phyloP scores from a whole-genome alignment of 1,140 invertebrate species.

The Trissolcus basalis region DNA sequence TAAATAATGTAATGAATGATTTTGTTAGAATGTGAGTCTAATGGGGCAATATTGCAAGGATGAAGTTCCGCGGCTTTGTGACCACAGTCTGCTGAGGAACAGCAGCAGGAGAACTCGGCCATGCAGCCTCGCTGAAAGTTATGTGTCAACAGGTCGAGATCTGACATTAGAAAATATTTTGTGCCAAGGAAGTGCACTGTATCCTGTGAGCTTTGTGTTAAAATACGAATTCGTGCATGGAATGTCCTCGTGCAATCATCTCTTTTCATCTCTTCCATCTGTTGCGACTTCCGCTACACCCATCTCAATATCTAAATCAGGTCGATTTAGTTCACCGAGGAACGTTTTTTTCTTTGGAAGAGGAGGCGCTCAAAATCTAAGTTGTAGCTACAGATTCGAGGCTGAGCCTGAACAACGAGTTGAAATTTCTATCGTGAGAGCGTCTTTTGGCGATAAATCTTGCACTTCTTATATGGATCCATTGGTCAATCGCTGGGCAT shows the following conservation, averaged over 20 bases:
- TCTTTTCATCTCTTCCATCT: constrained; percentile 73
- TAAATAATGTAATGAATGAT: background rate
- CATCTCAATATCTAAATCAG: constrained; percentile 67
- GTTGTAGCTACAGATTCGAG: constrained; percentile 85
- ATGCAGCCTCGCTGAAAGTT: constrained; percentile 85
- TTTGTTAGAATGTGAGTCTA: constrained; percentile 76
- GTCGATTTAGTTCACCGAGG: constrained; percentile 84
- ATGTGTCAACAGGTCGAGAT: constrained; percentile 83
- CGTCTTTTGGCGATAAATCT: constrained; percentile 81
- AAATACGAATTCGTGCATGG: constrained; percentile 86
- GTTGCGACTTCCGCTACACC: constrained; percentile 64
- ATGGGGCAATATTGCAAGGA: constrained; percentile 87
- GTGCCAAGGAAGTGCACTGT: constrained; percentile 85
- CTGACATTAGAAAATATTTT: constrained; percentile 84
- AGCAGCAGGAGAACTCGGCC: constrained; percentile 84
- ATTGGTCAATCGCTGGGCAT: constrained; percentile 81
- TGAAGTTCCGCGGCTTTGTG: constrained; percentile 83
- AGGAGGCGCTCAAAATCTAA: constrained; percentile 85
- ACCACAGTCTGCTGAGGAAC: constrained; percentile 85
- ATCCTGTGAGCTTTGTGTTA: constrained; percentile 85
- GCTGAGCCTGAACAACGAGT: constrained; percentile 81
- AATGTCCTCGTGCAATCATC: constrained; percentile 79
- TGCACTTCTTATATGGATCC: constrained; percentile 82
- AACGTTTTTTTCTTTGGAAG: constrained; percentile 89
- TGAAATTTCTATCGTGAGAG: constrained; percentile 80